These are phyloP conservation scores for Eulimnadia texana DNA, from an alignment of 1,140 invertebrate genomes.

Conservation along the genomic window DNA sequence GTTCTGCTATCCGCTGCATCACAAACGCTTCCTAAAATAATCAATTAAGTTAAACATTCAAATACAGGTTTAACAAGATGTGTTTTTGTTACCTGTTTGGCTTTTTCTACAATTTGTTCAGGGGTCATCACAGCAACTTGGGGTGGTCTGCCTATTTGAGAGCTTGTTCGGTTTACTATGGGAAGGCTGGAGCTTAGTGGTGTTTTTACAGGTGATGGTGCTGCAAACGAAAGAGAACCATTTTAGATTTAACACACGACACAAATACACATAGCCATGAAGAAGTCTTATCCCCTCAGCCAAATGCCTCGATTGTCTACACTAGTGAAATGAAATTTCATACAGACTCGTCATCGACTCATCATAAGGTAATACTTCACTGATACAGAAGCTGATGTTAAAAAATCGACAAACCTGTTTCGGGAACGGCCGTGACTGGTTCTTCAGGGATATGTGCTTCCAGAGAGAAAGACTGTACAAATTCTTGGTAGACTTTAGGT, in stretches of 20 bases:
- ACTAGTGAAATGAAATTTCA: not conserved
- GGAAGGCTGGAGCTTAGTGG: not conserved
- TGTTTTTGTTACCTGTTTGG: constrained; percentile 50
- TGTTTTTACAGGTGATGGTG: not conserved
- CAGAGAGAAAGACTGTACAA: constrained; percentile 55
- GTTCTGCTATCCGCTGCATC: constrained; percentile 74
- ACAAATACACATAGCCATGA: too few species aligned
- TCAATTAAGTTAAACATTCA: not conserved
- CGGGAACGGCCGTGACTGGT: not conserved
- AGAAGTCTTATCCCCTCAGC: not conserved
- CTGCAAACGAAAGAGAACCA: too few species aligned
- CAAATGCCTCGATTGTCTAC: not conserved
- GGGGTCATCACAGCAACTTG: constrained; percentile 26
- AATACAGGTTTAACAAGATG: not conserved
- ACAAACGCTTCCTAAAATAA: constrained; percentile 63
- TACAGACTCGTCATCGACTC: not conserved
- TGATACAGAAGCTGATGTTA: not conserved
- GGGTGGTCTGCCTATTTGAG: constrained; percentile 10
- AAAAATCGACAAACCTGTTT: not conserved
- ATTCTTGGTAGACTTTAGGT: constrained; percentile 51
- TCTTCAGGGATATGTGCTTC: constrained; percentile 47
- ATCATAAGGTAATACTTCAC: not conserved
- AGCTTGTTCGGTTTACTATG: not conserved
- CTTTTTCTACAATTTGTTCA: constrained; percentile 73
- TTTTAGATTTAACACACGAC: too few species aligned